A percentile compares a stretch with the other conserved stretches of the same genome.
Conservation (phyloP, 2,888 invertebrate species). For the Idaea straminata region DNA sequence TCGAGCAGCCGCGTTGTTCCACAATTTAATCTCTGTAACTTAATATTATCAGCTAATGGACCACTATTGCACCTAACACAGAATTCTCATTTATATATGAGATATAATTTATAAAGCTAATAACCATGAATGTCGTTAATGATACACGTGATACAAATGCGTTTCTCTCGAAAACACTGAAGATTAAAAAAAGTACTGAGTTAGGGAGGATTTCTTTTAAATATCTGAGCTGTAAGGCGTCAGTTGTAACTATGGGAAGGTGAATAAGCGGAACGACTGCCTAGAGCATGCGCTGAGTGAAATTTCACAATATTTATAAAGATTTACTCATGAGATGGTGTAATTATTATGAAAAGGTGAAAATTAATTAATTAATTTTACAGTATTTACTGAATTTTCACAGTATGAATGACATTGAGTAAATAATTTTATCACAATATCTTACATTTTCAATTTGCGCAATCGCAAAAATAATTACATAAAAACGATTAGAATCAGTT, state of each 20-base stretch:
- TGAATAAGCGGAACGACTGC: neutral
- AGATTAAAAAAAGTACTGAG: neutral
- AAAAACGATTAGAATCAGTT: neutral
- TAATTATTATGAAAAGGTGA: neutral
- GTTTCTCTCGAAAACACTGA: conserved; percentile 12
- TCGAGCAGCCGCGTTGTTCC: conserved; percentile 59
- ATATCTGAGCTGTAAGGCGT: neutral
- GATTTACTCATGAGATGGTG: neutral
- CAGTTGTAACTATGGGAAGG: neutral
- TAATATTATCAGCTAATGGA: conserved; percentile 63
- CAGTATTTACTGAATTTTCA: neutral
- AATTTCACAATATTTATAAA: neutral
- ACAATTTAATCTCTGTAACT: conserved; percentile 68
- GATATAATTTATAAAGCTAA: conserved; percentile 28
- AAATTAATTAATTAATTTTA: neutral
- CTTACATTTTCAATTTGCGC: too few species aligned
- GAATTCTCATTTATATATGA: conserved; percentile 26
- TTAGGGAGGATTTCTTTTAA: neutral
- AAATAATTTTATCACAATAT: too few species aligned
- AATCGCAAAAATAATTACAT: neutral
- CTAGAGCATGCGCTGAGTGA: conserved; percentile 10
- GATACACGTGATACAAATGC: conserved; percentile 17
- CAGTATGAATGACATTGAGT: neutral
- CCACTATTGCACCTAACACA: conserved; percentile 22
- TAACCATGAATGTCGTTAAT: conserved; percentile 22